Evolutionary conservation across 2,888 invertebrate genomes (phyloP).

Genomic region (Clepsis dumicolana): DNA sequence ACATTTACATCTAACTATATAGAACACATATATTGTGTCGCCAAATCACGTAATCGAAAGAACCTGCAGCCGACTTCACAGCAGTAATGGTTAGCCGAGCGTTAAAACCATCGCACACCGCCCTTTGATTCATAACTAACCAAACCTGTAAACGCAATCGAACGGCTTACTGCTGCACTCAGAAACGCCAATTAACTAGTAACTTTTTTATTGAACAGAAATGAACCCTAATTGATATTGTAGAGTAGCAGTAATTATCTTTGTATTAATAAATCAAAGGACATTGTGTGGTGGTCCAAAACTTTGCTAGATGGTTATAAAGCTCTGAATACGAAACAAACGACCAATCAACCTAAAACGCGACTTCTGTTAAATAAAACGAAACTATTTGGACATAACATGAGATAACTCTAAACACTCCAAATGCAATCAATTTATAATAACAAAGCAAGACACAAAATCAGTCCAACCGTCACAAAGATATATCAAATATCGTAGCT

Average conservation of each 20-base stretch:
- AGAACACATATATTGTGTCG: no score
- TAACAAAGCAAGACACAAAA: conserved; percentile 24
- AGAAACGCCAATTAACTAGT: background rate
- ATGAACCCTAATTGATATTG: background rate
- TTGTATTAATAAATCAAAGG: background rate
- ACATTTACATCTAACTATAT: background rate
- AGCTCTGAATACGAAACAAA: conserved; percentile 56
- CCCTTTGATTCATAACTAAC: background rate
- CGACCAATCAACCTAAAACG: conserved; percentile 65
- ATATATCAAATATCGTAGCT: conserved; percentile 40
- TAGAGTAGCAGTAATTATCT: background rate
- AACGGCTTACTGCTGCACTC: background rate
- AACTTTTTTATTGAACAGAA: no score
- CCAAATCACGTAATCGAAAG: background rate
- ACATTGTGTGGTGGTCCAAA: background rate
- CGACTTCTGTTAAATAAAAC: conserved; percentile 72
- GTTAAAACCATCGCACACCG: background rate
- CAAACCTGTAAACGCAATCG: background rate
- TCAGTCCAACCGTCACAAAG: conserved; percentile 25
- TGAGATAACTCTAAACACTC: conserved; percentile 37
- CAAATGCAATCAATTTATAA: conserved; percentile 25
- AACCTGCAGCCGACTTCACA: background rate
- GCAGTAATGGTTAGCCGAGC: background rate
- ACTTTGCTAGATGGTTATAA: conserved; percentile 45
- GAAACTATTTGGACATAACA: conserved; percentile 51